These are phyloP conservation scores for Lasiurus borealis DNA, from an alignment of 2,113 vertebrate species.

Conservation along the genomic window DNA sequence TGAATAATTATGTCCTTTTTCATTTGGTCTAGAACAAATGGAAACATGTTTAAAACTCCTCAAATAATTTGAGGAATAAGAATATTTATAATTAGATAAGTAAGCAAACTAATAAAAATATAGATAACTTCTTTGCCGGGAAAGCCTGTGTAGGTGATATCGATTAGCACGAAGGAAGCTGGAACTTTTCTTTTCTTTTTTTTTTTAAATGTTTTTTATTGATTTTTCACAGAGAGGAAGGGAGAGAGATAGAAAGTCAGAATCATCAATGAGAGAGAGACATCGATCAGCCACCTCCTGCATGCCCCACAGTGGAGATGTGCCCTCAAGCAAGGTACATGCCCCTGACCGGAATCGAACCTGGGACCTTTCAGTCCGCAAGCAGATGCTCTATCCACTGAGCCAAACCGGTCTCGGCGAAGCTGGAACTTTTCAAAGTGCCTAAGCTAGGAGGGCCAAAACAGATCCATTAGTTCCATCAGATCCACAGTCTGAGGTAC, in stretches of 20 bases:
- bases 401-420: too few relatives aligned
- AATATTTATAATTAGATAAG: not conserved
- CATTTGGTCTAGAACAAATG: slow-evolving; percentile 31
- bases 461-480: not conserved
- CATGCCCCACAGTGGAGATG: too few relatives aligned
- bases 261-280: too few relatives aligned
- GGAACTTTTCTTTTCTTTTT: too few relatives aligned
- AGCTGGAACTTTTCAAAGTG: slow-evolving; percentile 29
- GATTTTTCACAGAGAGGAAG: too few relatives aligned
- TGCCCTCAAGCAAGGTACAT: too few relatives aligned
- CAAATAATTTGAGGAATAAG: not conserved
- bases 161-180: not conserved
- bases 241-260: too few relatives aligned
- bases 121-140: not conserved
- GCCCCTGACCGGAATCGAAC: too few relatives aligned
- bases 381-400: too few relatives aligned
- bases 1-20: slow-evolving; percentile 23
- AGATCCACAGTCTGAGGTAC: not conserved
- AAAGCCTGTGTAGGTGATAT: not conserved
- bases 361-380: too few relatives aligned
- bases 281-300: too few relatives aligned
- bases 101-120: not conserved
- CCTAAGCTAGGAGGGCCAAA: not conserved
- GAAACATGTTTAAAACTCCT: slow-evolving; percentile 24
- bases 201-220: too few relatives aligned